Evolutionary conservation across 2,797 vertebrate genomes (phyloP).

Genomic region (Crocidura indochinensis): DNA sequence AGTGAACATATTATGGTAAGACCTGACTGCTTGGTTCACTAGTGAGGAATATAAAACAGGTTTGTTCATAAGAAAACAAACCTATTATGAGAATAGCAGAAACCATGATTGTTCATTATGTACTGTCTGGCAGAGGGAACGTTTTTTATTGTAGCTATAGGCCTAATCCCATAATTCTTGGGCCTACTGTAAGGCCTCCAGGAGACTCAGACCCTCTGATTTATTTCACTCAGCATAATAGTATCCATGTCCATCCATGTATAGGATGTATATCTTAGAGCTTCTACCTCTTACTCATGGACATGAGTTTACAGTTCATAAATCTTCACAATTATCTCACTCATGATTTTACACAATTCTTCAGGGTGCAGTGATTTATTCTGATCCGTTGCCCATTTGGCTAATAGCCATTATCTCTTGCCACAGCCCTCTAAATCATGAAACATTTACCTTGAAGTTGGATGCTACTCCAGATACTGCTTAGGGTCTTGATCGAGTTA

Average conservation of each 20-base stretch:
- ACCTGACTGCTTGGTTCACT: background rate
- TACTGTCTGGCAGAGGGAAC: background rate
- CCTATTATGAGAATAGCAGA: slow-evolving; percentile 26
- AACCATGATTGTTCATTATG: background rate
- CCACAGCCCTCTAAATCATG: background rate
- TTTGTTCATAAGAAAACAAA: background rate
- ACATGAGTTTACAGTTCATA: background rate
- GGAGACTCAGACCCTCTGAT: background rate
- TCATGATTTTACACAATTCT: background rate
- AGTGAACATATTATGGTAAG: background rate
- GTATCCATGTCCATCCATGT: too few species aligned
- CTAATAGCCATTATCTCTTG: background rate
- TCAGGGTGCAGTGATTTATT: too few species aligned
- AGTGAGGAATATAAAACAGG: slow-evolving; percentile 33
- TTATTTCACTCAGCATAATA: too few species aligned
- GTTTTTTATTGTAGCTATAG: background rate
- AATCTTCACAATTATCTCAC: background rate
- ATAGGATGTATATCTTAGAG: background rate
- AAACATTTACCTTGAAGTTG: too few species aligned
- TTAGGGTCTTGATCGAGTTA: background rate
- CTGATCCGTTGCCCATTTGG: too few species aligned
- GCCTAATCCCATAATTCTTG: background rate
- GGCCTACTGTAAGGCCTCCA: background rate
- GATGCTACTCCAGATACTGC: background rate
- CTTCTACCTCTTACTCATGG: background rate